Base-by-base conservation (phyloP, 2,113 vertebrate genomes). In the Mus pahari region DNA sequence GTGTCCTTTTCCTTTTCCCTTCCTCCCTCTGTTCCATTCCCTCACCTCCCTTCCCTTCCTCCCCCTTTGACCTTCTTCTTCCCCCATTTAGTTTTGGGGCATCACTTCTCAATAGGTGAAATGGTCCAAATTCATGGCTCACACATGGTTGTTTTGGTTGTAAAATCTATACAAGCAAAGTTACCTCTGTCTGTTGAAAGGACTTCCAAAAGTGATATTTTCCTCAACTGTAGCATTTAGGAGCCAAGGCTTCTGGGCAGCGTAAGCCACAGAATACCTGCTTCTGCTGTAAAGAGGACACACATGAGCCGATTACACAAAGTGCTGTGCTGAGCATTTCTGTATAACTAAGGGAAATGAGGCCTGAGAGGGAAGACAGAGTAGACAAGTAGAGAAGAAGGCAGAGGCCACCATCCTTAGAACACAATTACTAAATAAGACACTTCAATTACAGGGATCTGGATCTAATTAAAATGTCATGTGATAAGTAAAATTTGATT, bases 201-300 rank as follows among this genome's bases (percentile, higher is more conserved):
- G 99, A 92, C 99, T 99, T 36, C 99, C 99, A 79, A 99, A 99
- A 33, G 99, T 99, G 93, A 99, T 99, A 98, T 99, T 99, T 42
- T 99, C 99, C 97, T 99, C 99, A 94, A 99, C 99, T 0, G 99
- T 99, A 19, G 99, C 99, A 62, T 99, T 99, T 90, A 99, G 98
- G 96, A 99, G 98, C 99, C 99, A 99, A 0, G 99, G 99, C 97
- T 99, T 99, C 98, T 99, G 99, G 91, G 99, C 98, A 71, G 99
- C 99, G 0, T 99, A 99, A 94, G 99, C 99, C 98, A 99, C 99
- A 0, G 99, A 99, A 90, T 99, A 99, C 89, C 99, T 99, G 98
- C 99, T 99, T 98, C 99, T 99, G 96, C 99, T 99, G 96, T 2
- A 96, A 97, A 97, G 62, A 97, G 91, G 5, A 95, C 31, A 90